Percentiles rank a stretch among this genome's conserved stretches.
phyloP scores from a whole-genome alignment of 2,888 invertebrate genomes.

The Rotaria macrura region DNA sequence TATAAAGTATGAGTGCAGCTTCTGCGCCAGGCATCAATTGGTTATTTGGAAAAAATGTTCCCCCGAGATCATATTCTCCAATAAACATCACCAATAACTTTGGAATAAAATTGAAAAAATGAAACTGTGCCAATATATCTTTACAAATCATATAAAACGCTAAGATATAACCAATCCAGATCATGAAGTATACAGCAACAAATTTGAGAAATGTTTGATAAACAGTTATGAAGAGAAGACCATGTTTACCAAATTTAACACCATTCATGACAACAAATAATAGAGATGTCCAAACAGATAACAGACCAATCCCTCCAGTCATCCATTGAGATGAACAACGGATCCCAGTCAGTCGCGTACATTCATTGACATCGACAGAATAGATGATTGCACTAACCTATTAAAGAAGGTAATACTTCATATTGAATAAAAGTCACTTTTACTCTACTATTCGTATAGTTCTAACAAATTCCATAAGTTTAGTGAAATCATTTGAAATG shows the following conservation, averaged over 20 bases:
- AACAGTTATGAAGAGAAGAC: background rate
- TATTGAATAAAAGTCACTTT: no score
- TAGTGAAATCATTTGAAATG: no score
- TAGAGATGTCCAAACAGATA: conserved; percentile 10
- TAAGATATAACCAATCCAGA: conserved; percentile 17
- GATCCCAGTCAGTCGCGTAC: background rate
- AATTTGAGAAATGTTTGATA: background rate
- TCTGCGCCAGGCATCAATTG: background rate
- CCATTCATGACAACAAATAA: conserved; percentile 11
- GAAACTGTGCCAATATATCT: conserved; percentile 7
- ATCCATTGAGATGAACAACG: background rate
- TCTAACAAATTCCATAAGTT: no score
- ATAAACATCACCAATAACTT: background rate
- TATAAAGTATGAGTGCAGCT: background rate
- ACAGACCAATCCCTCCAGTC: background rate
- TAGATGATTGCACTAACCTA: background rate
- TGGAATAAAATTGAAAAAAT: conserved; percentile 8
- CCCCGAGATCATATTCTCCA: background rate
- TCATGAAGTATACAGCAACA: background rate
- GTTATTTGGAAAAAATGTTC: background rate
- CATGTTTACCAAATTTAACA: conserved; percentile 17
- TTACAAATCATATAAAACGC: background rate
- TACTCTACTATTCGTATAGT: no score
- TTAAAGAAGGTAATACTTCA: background rate
- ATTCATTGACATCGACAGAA: background rate